Evolutionary conservation across 2,888 invertebrate species (phyloP).

Genomic region (Cosmopolites sordidus): DNA sequence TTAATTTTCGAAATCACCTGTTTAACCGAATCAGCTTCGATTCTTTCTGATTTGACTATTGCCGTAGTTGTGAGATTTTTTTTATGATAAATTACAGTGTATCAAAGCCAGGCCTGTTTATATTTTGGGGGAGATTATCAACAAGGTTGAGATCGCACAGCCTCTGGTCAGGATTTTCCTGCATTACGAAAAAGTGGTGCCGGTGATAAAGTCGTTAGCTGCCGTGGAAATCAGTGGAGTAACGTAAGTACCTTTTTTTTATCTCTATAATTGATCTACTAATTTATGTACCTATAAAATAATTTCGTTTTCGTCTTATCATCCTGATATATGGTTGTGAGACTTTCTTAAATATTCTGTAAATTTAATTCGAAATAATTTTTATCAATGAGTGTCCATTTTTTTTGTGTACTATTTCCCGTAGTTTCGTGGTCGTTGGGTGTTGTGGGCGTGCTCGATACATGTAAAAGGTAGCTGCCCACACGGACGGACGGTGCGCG

Average conservation of each 20-base stretch:
- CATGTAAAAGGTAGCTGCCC: constrained; percentile 27
- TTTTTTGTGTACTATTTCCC: constrained; percentile 2
- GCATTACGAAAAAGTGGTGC: constrained; percentile 80
- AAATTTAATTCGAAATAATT: too few species aligned
- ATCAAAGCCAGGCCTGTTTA: constrained; percentile 78
- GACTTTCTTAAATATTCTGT: too few species aligned
- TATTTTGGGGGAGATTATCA: constrained; percentile 81
- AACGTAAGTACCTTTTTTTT: constrained; percentile 59
- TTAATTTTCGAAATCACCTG: too few species aligned
- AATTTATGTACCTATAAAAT: too few species aligned
- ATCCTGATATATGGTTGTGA: too few species aligned
- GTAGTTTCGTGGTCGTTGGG: neutral
- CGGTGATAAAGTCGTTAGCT: constrained; percentile 77
- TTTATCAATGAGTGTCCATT: too few species aligned
- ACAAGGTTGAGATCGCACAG: constrained; percentile 85
- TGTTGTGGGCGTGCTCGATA: constrained; percentile 15
- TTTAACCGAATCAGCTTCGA: too few species aligned
- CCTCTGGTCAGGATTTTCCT: constrained; percentile 83
- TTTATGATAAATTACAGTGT: constrained; percentile 56
- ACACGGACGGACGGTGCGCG: constrained; percentile 12
- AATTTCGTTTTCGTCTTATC: too few species aligned
- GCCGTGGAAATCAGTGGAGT: constrained; percentile 86
- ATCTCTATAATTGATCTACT: too few species aligned
- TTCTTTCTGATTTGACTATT: too few species aligned
- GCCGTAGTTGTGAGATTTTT: too few species aligned